A percentile compares a stretch with the other conserved stretches of the same genome.
Evolutionary conservation across 2,113 vertebrate genomes (phyloP).

Genomic region (Pipra filicauda): DNA sequence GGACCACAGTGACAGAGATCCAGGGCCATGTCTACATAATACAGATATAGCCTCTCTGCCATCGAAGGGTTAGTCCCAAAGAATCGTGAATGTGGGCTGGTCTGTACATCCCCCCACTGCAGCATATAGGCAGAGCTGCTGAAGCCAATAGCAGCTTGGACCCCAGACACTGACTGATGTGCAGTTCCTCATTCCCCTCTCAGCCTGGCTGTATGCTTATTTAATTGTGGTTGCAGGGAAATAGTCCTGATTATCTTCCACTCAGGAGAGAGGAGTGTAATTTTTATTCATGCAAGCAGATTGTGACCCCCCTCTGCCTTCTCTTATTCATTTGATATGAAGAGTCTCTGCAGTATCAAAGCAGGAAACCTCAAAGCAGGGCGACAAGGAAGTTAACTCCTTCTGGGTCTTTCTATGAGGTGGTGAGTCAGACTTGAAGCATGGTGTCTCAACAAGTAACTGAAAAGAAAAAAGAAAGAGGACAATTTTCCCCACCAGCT

Average conservation of each 20-base stretch:
- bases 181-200: not conserved
- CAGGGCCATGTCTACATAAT: not conserved
- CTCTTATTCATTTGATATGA: not conserved
- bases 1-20: not conserved
- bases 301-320: not conserved
- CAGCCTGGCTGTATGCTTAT: not conserved
- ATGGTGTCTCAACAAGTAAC: conserved; percentile 30
- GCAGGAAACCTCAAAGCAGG: conserved; percentile 34
- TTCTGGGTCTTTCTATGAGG: not conserved
- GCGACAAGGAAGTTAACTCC: conserved; percentile 28
- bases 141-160: not conserved
- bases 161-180: not conserved
- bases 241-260: not conserved
- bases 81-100: accelerated
- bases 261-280: not conserved
- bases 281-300: not conserved
- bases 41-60: not conserved
- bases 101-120: not conserved
- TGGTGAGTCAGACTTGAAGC: conserved; percentile 26
- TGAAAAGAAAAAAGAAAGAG: not conserved
- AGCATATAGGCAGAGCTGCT: not conserved
- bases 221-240: not conserved
- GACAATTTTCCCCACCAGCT: not conserved
- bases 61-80: accelerated
- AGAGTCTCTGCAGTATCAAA: not conserved